These are phyloP conservation scores for Lucilia sericata DNA, from an alignment of 1,140 invertebrate species.

Conservation along the genomic window DNA sequence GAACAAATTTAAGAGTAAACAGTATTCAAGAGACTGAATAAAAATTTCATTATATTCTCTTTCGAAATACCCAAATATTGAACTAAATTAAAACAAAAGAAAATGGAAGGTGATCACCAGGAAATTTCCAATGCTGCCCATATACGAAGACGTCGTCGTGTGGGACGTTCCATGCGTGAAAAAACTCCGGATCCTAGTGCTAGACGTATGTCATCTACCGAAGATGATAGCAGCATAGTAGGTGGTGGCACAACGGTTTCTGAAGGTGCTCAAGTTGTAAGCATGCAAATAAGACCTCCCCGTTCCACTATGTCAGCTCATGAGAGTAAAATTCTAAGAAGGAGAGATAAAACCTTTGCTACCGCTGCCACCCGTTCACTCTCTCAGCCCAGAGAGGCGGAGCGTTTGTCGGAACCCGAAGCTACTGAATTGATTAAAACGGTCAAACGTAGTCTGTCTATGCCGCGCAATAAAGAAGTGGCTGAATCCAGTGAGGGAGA, in stretches of 20 bases:
- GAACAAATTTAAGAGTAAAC: background rate
- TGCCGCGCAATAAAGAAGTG: conserved; percentile 54
- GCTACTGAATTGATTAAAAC: conserved; percentile 55
- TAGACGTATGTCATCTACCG: conserved; percentile 52
- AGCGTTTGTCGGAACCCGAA: conserved; percentile 57
- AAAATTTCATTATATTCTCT: background rate
- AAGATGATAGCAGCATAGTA: conserved; percentile 46
- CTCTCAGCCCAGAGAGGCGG: conserved; percentile 68
- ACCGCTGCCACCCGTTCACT: conserved; percentile 65
- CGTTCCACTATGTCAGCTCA: conserved; percentile 57
- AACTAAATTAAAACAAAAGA: background rate
- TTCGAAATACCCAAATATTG: background rate
- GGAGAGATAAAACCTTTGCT: conserved; percentile 61
- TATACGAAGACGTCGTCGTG: conserved; percentile 53
- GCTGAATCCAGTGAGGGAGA: conserved; percentile 61
- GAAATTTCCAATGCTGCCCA: conserved; percentile 18
- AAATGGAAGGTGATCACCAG: background rate
- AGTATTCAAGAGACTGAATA: conserved; percentile 20
- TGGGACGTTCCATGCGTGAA: conserved; percentile 68
- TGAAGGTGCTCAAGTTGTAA: conserved; percentile 54
- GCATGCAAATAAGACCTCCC: conserved; percentile 63
- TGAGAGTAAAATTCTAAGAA: conserved; percentile 64
- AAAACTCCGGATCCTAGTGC: conserved; percentile 70
- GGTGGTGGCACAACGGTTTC: conserved; percentile 33
- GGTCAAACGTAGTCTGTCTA: conserved; percentile 62